Base-by-base conservation (phyloP, 2,113 vertebrate species). In the Channa argus region DNA sequence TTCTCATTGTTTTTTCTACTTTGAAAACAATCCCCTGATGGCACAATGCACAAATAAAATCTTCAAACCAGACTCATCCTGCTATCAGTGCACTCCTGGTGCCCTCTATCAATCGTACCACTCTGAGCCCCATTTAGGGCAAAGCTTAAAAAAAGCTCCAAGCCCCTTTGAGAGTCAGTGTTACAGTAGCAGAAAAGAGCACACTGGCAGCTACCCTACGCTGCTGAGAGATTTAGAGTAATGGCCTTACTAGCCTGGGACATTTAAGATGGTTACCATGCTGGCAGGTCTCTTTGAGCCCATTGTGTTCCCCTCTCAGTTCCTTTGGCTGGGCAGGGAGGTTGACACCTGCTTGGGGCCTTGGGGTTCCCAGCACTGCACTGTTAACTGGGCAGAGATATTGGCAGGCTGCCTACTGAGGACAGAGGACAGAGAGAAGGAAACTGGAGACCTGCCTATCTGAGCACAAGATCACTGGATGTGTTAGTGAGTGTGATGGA, bases 331-430 rank as follows among this genome's bases (percentile, higher is more conserved):
- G 79, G 62, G 52, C 81, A 76, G 84, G 76, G 88, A 91, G 84
- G 89, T 76, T 66, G 91, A 92, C 93, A 94, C 93, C 93, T 93
- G 93, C 92, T 92, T 53, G 76, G 87, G 78, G 90, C 84, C 84
- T 69, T 54, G 83, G 82, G 86, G 90, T 91, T 89, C 87, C 76
- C 86, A 91, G 86, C 82, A 84, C 79, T 46, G 67, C 39, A 60
- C 77, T 71, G 84, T 62, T 89, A 82, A 77, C 79, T 67, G 89
- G 82, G 80, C 86, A 89, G 52, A 80, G 71, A 77, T 67, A 9
- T 44, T 90, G 92, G 91, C 84, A 41, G 64, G 47, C 6, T 33
- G 88, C 90, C 90, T 65, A 83, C 60, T 81, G 77, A 84, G 70
- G 71, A 77, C 76, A 70, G 73, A 38, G 74, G 50, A 44, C 61